Percentiles rank a stretch among this genome's conserved stretches.
phyloP scores from a whole-genome alignment of 2,113 vertebrate genomes.

The Bostrychus sinensis region DNA sequence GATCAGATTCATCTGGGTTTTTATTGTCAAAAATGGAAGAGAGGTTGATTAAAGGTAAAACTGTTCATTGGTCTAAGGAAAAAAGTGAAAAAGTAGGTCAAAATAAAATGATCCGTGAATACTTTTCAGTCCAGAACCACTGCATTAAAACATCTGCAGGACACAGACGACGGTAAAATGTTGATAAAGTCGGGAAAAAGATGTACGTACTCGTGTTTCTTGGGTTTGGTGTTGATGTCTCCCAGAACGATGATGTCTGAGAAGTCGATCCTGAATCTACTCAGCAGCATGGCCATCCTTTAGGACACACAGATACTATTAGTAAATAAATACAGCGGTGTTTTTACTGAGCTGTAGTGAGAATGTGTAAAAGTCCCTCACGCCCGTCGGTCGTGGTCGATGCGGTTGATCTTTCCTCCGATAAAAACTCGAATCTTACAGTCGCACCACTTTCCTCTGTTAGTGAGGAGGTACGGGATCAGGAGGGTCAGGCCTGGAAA shows the following conservation, averaged over 20 bases:
- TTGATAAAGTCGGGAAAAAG: too few relatives aligned
- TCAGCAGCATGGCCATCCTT: slow-evolving; percentile 97
- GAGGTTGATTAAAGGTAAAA: too few relatives aligned
- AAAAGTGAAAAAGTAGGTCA: too few relatives aligned
- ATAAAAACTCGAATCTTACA: slow-evolving; percentile 82
- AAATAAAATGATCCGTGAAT: too few relatives aligned
- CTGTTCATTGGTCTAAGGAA: too few relatives aligned
- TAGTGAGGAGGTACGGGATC: slow-evolving; percentile 95
- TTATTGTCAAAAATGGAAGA: too few relatives aligned
- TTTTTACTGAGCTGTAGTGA: neutral
- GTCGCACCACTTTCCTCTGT: slow-evolving; percentile 82
- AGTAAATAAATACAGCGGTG: neutral
- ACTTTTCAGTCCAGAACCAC: too few relatives aligned
- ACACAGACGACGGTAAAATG: too few relatives aligned
- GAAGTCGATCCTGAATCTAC: slow-evolving; percentile 97
- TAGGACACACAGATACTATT: neutral
- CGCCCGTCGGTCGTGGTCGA: slow-evolving; percentile 97
- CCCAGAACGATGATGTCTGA: slow-evolving; percentile 95
- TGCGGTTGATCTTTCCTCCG: slow-evolving; percentile 92
- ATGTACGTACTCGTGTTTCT: slow-evolving; percentile 90
- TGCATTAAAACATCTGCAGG: too few relatives aligned
- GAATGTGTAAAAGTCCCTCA: slow-evolving; percentile 73
- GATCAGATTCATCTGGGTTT: too few relatives aligned
- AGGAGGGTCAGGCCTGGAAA: slow-evolving; percentile 89
- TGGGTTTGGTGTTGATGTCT: slow-evolving; percentile 98